A percentile compares a stretch with the other conserved stretches of the same genome.
phyloP scores from a whole-genome alignment of 2,113 vertebrate species.

The Misgurnus anguillicaudatus region DNA sequence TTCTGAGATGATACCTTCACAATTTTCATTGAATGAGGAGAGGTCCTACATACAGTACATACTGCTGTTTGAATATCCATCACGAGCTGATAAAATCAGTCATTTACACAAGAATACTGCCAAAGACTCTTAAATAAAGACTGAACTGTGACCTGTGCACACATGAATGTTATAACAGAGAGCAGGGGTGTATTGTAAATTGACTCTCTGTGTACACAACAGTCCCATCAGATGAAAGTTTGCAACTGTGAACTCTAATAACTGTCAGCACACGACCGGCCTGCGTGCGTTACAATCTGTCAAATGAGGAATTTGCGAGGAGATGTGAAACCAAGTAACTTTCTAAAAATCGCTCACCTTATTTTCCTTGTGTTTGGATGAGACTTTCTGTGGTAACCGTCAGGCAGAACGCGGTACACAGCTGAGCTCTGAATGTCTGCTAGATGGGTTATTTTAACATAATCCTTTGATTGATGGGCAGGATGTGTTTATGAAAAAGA shows the following conservation, averaged over 20 bases:
- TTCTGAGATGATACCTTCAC: no score
- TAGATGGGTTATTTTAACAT: background rate
- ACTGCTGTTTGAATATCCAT: no score
- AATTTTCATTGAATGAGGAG: no score
- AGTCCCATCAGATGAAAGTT: background rate
- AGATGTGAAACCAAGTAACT: conserved; percentile 72
- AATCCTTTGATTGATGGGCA: background rate
- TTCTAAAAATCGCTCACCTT: conserved; percentile 74
- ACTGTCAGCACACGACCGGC: conserved; percentile 15
- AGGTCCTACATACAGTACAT: no score
- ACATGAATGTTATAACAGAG: no score
- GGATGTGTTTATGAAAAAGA: no score
- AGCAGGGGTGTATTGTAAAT: conserved; percentile 19
- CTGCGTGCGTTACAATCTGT: conserved; percentile 48
- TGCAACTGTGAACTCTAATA: conserved; percentile 3
- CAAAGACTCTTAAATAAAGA: conserved; percentile 73
- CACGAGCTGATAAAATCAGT: conserved; percentile 76
- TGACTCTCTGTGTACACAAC: background rate
- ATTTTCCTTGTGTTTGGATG: conserved; percentile 62
- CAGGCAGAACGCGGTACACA: conserved; percentile 15
- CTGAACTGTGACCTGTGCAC: conserved; percentile 63
- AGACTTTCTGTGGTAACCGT: conserved; percentile 60
- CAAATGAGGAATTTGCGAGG: conserved; percentile 63
- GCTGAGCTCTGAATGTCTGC: conserved; percentile 10
- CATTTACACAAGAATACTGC: conserved; percentile 66